Evolutionary conservation across 2,113 vertebrate species (phyloP).

Genomic region (Chauna torquata): DNA sequence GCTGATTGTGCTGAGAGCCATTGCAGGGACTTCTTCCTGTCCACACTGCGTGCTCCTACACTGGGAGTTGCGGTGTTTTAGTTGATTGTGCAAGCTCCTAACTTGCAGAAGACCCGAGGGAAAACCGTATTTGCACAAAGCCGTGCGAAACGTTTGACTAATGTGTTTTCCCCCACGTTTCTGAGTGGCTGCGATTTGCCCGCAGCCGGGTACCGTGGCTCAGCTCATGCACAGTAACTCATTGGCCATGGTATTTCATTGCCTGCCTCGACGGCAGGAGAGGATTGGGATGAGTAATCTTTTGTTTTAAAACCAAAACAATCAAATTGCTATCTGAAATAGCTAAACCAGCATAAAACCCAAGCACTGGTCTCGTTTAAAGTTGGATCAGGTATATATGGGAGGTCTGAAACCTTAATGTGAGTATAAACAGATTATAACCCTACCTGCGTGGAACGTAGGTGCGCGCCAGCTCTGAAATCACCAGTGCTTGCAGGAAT

Average conservation of each 20-base stretch:
- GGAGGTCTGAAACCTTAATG: neutral
- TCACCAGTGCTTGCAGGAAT: neutral
- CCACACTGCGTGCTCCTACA: neutral
- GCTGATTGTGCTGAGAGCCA: neutral
- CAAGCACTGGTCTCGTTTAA: neutral
- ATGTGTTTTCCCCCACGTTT: accelerated
- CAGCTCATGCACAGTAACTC: neutral
- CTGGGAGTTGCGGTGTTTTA: neutral
- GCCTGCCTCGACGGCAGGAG: neutral
- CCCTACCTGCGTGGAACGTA: neutral
- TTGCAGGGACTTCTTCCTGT: neutral
- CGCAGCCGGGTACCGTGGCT: neutral
- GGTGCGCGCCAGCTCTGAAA: neutral
- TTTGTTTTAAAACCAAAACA: neutral
- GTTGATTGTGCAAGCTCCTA: neutral
- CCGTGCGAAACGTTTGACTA: neutral
- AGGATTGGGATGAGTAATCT: neutral
- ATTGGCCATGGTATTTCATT: neutral
- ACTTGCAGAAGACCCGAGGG: neutral
- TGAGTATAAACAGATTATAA: neutral
- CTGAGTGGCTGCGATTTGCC: too few relatives aligned
- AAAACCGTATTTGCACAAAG: neutral
- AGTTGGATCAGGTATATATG: neutral
- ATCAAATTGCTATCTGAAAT: neutral
- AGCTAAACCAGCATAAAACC: neutral